Percentiles rank a stretch among this genome's conserved stretches.
Evolutionary conservation across 2,113 vertebrate genomes (phyloP).

Genomic region (Elephas maximus): DNA sequence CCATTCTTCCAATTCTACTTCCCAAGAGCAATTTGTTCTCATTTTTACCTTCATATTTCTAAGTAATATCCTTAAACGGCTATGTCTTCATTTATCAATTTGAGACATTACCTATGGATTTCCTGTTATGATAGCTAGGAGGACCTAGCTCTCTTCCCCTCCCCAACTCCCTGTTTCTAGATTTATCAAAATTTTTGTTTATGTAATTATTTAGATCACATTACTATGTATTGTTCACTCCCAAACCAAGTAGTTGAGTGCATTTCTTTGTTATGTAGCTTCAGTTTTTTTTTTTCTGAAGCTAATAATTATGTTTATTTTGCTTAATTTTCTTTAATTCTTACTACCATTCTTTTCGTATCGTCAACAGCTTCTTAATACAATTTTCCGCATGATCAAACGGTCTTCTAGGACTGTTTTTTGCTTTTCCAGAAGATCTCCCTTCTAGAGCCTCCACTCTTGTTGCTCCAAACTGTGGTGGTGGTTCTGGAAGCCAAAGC

Average conservation of each 20-base stretch:
- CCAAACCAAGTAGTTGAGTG: neutral
- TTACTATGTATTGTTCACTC: neutral
- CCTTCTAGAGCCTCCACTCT: neutral
- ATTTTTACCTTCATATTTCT: neutral
- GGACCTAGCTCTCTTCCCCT: neutral
- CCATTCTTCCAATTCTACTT: neutral
- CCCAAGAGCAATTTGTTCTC: constrained; percentile 4
- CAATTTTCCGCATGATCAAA: rapidly evolving
- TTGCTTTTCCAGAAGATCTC: neutral
- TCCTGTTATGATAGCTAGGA: neutral
- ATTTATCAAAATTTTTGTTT: neutral
- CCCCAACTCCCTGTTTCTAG: neutral
- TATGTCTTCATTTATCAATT: neutral
- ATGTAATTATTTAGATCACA: neutral
- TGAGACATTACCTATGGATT: neutral
- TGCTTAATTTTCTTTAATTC: neutral
- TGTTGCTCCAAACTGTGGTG: neutral
- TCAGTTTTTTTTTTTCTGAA: neutral
- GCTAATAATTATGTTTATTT: neutral
- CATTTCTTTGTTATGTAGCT: neutral
- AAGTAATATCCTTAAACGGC: neutral
- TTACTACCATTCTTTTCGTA: neutral
- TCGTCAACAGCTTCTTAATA: neutral
- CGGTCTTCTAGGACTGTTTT: neutral
- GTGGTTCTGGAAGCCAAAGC: neutral